Evolutionary conservation across 2,888 invertebrate genomes (phyloP).

Genomic region (Litoditis marina): DNA sequence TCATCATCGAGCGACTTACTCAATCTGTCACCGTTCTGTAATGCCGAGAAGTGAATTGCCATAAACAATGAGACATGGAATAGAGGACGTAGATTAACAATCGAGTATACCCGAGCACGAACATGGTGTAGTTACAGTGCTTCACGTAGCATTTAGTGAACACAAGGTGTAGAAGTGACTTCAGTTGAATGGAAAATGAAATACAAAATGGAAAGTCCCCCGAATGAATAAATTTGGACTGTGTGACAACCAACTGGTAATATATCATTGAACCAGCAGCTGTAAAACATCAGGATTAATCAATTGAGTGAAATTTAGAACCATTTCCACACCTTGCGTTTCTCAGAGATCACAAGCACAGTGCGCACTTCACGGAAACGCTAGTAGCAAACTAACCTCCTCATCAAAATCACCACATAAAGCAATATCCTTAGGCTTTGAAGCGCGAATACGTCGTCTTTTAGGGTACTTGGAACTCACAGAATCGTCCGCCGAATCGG

Average conservation of each 20-base stretch:
- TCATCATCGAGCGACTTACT: conserved; percentile 32
- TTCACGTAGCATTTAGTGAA: background rate
- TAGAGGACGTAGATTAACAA: background rate
- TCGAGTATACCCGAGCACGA: background rate
- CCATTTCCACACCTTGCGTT: too few species aligned
- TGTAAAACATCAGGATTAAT: too few species aligned
- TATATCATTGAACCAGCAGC: too few species aligned
- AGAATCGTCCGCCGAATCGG: conserved; percentile 33
- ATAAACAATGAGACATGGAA: background rate
- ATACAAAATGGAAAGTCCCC: background rate
- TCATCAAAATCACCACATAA: background rate
- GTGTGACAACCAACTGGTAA: too few species aligned
- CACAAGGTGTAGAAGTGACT: background rate
- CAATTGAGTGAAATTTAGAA: too few species aligned
- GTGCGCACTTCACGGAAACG: background rate
- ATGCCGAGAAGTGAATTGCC: too few species aligned
- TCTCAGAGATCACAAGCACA: too few species aligned
- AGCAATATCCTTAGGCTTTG: background rate
- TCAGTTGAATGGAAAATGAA: background rate
- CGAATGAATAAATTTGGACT: too few species aligned
- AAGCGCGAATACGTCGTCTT: too few species aligned
- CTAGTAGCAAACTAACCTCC: background rate
- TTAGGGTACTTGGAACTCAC: conserved; percentile 25
- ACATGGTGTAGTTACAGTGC: too few species aligned
- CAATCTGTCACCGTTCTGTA: conserved; percentile 17